Evolutionary conservation across 1,140 invertebrate species (phyloP).

Genomic region (Drosophila sechellia): DNA sequence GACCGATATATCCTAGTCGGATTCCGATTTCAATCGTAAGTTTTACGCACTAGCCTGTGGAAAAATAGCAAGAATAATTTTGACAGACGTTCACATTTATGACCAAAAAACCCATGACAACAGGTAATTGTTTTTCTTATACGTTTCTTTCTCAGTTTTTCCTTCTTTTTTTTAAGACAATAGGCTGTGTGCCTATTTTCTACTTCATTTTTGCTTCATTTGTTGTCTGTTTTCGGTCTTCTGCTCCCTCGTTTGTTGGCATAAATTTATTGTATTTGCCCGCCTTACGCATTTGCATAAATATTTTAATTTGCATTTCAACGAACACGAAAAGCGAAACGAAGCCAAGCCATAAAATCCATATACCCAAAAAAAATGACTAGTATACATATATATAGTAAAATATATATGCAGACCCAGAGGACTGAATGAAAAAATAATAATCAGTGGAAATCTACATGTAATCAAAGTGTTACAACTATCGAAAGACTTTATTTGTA

Average conservation of each 20-base stretch:
- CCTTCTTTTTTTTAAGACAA: slow-evolving; percentile 8
- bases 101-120: slow-evolving; percentile 44
- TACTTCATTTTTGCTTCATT: slow-evolving; percentile 52
- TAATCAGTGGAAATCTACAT: slow-evolving; percentile 15
- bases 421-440: slow-evolving; percentile 25
- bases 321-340: slow-evolving; percentile 61
- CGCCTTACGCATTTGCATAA: slow-evolving; percentile 73
- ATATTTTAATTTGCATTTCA: slow-evolving; percentile 82
- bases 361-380: slow-evolving; percentile 11
- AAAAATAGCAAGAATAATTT: slow-evolving; percentile 51
- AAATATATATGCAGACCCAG: not conserved
- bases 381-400: slow-evolving; percentile 20
- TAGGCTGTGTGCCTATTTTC: slow-evolving; percentile 13
- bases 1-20: slow-evolving; percentile 7
- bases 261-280: slow-evolving; percentile 75
- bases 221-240: slow-evolving; percentile 28
- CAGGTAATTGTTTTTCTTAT: slow-evolving; percentile 69
- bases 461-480: slow-evolving; percentile 35
- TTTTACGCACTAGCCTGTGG: too few species aligned
- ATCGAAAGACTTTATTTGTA: slow-evolving; percentile 6
- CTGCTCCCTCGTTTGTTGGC: slow-evolving; percentile 52
- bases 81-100: slow-evolving; percentile 76
- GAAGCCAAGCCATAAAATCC: slow-evolving; percentile 15
- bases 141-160: not conserved
- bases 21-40: not conserved